phyloP scores from a whole-genome alignment of 2,113 vertebrate genomes.

The Dissostichus mawsoni region DNA sequence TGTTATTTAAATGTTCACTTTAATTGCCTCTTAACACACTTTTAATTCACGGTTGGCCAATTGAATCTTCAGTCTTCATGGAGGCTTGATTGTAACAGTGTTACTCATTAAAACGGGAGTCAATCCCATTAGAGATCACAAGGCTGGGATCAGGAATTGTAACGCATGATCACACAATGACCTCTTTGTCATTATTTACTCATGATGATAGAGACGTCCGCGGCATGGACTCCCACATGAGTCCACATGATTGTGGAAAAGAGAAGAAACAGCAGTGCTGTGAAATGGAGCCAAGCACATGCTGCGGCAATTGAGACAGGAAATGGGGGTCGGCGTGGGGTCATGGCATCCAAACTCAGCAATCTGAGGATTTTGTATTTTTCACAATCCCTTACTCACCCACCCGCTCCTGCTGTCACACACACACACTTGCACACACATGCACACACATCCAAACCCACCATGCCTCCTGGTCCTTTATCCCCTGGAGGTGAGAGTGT shows the following conservation, averaged over 20 bases:
- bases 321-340: constrained; percentile 76
- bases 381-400: constrained; percentile 56
- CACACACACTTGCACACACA: constrained; percentile 8
- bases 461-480: constrained; percentile 29
- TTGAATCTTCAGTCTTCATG: constrained; percentile 10
- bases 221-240: constrained; percentile 46
- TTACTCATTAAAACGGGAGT: constrained; percentile 32
- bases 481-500: constrained; percentile 66
- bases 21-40: constrained; percentile 6
- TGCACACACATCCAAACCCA: background rate
- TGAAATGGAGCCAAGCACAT: constrained; percentile 68
- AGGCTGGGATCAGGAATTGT: background rate
- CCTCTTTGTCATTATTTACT: constrained; percentile 64
- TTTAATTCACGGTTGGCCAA: constrained; percentile 17
- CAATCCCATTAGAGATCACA: constrained; percentile 34
- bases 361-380: constrained; percentile 70
- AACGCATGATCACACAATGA: constrained; percentile 39
- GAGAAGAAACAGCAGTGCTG: constrained; percentile 54
- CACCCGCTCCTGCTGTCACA: constrained; percentile 35
- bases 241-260: constrained; percentile 58
- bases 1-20: constrained; percentile 31
- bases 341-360: constrained; percentile 68
- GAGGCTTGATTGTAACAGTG: constrained; percentile 4
- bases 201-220: constrained; percentile 50
- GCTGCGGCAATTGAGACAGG: constrained; percentile 78